A percentile compares a stretch with the other conserved stretches of the same genome.
Conservation (phyloP, 2,797 vertebrate genomes). For the Tenualosa ilisha region DNA sequence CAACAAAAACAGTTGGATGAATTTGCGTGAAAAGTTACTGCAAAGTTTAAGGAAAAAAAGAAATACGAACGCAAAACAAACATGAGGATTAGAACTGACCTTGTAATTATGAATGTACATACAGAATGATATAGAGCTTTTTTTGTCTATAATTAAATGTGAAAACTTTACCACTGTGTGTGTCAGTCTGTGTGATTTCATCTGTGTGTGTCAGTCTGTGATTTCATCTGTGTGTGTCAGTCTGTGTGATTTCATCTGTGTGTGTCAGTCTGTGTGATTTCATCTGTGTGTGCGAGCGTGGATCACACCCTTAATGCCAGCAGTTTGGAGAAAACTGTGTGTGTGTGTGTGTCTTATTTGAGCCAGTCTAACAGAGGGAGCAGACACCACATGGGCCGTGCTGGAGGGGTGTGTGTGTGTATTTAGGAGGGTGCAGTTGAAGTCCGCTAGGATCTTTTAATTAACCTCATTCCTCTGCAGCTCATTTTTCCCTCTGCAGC, state of each 20-base stretch:
- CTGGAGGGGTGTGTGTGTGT: too few relatives aligned
- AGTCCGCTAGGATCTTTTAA: neutral
- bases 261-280: constrained; percentile 29
- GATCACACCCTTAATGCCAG: neutral
- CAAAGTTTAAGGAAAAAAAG: constrained; percentile 42
- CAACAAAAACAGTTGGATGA: constrained; percentile 46
- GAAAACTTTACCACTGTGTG: constrained; percentile 57
- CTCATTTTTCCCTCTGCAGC: neutral
- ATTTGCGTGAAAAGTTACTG: neutral
- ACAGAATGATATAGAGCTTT: constrained; percentile 84
- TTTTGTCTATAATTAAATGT: constrained; percentile 93
- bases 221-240: constrained; percentile 22
- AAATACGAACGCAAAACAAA: constrained; percentile 48
- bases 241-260: neutral
- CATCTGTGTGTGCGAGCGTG: neutral
- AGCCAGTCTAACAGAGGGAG: neutral
- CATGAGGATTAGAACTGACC: constrained; percentile 82
- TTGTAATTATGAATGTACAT: constrained; percentile 90
- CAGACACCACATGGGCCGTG: too few relatives aligned
- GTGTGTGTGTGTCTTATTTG: neutral
- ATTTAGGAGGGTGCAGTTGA: neutral
- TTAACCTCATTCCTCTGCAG: neutral
- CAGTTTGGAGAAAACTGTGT: neutral
- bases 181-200: constrained; percentile 23
- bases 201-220: neutral